phyloP scores from a whole-genome alignment of 2,797 vertebrate genomes.

The Acanthurus lineatus region DNA sequence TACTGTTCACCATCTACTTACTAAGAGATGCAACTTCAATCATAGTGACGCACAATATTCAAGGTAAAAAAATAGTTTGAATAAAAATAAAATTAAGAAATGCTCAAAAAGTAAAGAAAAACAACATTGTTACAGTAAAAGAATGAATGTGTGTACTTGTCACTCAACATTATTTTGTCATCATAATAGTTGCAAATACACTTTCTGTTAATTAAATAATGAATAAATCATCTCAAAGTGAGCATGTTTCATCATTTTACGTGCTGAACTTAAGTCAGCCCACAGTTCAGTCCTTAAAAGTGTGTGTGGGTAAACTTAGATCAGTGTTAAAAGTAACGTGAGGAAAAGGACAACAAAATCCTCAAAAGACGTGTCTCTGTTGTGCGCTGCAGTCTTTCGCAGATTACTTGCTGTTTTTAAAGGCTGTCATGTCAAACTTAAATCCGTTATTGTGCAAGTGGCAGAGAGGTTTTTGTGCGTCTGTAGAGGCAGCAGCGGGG shows the following conservation, averaged over 20 bases:
- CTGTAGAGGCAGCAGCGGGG: constrained; percentile 59
- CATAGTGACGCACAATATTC: too few relatives aligned
- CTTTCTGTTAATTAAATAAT: background rate
- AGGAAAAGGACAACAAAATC: constrained; percentile 12
- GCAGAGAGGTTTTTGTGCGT: constrained; percentile 60
- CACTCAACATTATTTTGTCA: background rate
- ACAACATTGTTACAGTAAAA: too few relatives aligned
- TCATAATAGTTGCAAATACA: background rate
- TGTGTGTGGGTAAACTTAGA: background rate
- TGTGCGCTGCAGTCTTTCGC: constrained; percentile 24
- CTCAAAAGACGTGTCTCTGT: constrained; percentile 31
- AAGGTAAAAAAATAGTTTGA: too few relatives aligned
- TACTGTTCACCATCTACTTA: too few relatives aligned
- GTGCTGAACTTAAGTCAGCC: background rate
- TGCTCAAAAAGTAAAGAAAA: too few relatives aligned
- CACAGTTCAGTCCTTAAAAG: background rate
- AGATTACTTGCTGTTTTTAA: constrained; percentile 50
- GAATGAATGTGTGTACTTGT: background rate
- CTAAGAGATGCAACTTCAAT: too few relatives aligned
- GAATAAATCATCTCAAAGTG: background rate
- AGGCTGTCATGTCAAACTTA: constrained; percentile 50
- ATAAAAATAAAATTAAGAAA: too few relatives aligned
- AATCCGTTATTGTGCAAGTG: constrained; percentile 58
- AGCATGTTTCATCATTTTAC: background rate
- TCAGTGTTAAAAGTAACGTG: background rate